Conservation (phyloP, 2,888 invertebrate genomes). For the Strigamia crassipes region DNA sequence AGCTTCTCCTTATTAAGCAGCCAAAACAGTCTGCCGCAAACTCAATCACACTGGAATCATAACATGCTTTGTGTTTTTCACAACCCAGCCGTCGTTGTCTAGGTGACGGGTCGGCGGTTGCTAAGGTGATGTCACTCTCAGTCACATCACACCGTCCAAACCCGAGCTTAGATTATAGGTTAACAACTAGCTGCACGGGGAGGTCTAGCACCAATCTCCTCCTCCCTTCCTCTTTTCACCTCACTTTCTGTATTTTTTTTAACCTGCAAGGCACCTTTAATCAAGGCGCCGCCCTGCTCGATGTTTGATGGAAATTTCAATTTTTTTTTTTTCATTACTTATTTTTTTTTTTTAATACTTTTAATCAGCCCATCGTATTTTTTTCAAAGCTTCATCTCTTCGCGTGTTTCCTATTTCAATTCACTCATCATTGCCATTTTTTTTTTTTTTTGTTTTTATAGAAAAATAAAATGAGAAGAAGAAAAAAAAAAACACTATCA, state of each 20-base stretch:
- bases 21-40: conserved; percentile 11
- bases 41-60: conserved; percentile 35
- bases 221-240: conserved; percentile 33
- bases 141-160: conserved; percentile 38
- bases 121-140: conserved; percentile 40
- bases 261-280: conserved; percentile 26
- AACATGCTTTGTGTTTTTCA: conserved; percentile 40
- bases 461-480: not conserved
- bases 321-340: conserved; percentile 25
- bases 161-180: conserved; percentile 28
- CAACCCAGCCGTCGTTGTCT: not conserved
- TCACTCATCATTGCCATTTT: conserved; percentile 11
- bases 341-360: conserved; percentile 10
- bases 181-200: conserved; percentile 20
- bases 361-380: conserved; percentile 37
- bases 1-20: conserved; percentile 33
- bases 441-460: not conserved
- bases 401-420: conserved; percentile 31
- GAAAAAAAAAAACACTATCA: not conserved
- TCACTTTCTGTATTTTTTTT: not conserved
- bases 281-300: conserved; percentile 35
- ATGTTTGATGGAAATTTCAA: conserved; percentile 37
- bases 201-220: conserved; percentile 8
- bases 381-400: not conserved
- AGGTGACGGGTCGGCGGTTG: conserved; percentile 33